Evolutionary conservation across 2,888 invertebrate species (phyloP).

Genomic region (Ptychoptera albimana): DNA sequence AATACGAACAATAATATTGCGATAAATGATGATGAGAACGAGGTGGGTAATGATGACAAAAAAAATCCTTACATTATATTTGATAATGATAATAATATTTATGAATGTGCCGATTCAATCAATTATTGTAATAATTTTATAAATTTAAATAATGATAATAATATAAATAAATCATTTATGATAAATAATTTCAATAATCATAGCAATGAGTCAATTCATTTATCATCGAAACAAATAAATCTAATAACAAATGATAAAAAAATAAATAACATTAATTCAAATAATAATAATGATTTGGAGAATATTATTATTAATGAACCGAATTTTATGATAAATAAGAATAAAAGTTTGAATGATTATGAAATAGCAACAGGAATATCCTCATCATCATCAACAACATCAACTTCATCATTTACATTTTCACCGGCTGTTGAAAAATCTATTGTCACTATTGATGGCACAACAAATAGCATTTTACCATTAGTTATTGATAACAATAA

Average conservation of each 20-base stretch:
- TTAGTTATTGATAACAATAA: slow-evolving; percentile 5
- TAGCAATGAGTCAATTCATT: no score
- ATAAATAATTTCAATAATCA: background rate
- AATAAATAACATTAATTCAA: background rate
- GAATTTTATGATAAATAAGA: background rate
- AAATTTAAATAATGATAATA: background rate
- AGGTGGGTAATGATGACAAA: slow-evolving; percentile 1
- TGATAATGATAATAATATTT: no score
- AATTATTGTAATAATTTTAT: background rate
- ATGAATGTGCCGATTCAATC: slow-evolving; percentile 9
- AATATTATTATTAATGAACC: background rate
- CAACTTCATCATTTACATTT: no score
- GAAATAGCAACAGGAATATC: background rate
- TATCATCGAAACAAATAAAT: background rate
- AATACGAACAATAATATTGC: no score
- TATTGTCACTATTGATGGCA: no score
- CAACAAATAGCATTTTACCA: background rate
- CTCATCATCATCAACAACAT: background rate
- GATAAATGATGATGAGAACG: slow-evolving; percentile 7
- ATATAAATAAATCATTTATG: background rate
- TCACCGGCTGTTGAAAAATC: no score
- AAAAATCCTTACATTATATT: no score
- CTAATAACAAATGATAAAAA: background rate
- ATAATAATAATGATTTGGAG: background rate
- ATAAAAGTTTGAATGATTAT: background rate